phyloP scores from a whole-genome alignment of 2,113 vertebrate species.

The Bungarus multicinctus region DNA sequence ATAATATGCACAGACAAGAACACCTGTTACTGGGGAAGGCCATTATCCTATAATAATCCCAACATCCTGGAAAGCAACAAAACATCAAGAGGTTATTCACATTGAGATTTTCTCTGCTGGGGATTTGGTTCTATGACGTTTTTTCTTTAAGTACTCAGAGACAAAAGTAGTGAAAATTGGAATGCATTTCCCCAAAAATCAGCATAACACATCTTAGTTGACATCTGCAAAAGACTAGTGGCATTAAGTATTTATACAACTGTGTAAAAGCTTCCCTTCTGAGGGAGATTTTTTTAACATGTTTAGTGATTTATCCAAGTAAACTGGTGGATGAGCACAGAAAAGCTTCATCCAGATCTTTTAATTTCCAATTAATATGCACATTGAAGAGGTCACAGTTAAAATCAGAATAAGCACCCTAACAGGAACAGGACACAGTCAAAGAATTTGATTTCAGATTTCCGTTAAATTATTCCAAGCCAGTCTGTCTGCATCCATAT shows the following conservation, averaged over 20 bases:
- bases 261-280: background rate
- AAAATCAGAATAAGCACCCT: background rate
- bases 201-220: background rate
- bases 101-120: constrained; percentile 39
- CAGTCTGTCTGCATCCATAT: background rate
- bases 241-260: background rate
- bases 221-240: background rate
- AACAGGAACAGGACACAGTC: background rate
- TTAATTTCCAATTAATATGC: background rate
- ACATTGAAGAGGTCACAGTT: background rate
- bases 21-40: constrained; percentile 65
- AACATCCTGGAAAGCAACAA: constrained; percentile 44
- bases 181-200: background rate
- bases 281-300: background rate
- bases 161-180: constrained; percentile 27
- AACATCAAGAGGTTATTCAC: constrained; percentile 55
- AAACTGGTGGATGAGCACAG: background rate
- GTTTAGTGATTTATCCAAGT: background rate
- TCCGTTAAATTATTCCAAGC: background rate
- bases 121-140: constrained; percentile 40
- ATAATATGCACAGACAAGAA: constrained; percentile 28
- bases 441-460: background rate
- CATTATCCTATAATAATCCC: constrained; percentile 58
- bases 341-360: background rate
- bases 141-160: constrained; percentile 53